A percentile compares a stretch with the other conserved stretches of the same genome.
Conservation (phyloP, 2,888 invertebrate genomes). For the Morpho achilles region DNA sequence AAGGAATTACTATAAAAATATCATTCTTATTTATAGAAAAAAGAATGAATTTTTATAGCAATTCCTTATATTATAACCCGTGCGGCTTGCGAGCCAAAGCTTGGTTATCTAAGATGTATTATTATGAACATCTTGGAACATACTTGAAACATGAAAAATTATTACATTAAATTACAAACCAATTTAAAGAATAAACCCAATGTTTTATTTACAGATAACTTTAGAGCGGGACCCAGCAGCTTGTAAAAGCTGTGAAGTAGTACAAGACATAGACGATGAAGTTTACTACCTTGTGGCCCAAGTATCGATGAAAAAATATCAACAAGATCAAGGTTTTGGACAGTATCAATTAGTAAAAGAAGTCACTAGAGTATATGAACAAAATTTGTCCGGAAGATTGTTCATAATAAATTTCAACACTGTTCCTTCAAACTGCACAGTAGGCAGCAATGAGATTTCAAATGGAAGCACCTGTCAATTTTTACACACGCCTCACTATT, state of each 20-base stretch:
- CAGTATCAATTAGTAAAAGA: not conserved
- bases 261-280: not conserved
- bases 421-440: not conserved
- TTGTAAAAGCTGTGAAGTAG: not conserved
- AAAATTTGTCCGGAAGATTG: not conserved
- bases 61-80: no score
- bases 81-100: no score
- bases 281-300: not conserved
- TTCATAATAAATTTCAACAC: conserved; percentile 1
- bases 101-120: no score
- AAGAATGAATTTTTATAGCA: no score
- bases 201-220: no score
- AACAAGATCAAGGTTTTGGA: not conserved
- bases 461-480: not conserved
- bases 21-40: no score
- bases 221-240: no score
- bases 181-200: no score
- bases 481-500: not conserved
- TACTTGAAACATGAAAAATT: no score
- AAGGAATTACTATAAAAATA: no score
- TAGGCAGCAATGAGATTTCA: not conserved
- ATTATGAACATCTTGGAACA: no score
- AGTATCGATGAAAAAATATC: conserved; percentile 3
- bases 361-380: not conserved
- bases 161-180: no score